A percentile compares a stretch with the other conserved stretches of the same genome.
These are phyloP conservation scores for Brassicogethes aeneus DNA, from an alignment of 2,888 invertebrate species.

Conservation along the genomic window DNA sequence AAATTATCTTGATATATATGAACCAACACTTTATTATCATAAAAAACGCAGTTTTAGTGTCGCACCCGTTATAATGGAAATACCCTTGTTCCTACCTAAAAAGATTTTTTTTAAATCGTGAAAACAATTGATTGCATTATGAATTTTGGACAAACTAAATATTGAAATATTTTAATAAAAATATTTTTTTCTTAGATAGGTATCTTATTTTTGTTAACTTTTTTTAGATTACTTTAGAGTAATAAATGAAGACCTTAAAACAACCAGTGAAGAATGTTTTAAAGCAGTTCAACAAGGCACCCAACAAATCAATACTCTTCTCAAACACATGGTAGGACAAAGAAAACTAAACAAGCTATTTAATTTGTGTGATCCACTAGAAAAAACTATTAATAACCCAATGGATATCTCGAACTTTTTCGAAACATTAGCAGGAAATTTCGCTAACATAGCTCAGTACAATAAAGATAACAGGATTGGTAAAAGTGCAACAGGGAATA, in stretches of 20 bases:
- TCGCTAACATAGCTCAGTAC: slow-evolving; percentile 89
- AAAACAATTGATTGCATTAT: too few relatives aligned
- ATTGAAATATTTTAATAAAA: too few relatives aligned
- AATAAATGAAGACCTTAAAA: slow-evolving; percentile 64
- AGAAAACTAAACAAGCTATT: slow-evolving; percentile 61
- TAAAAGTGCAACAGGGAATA: slow-evolving; percentile 50
- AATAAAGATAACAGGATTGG: slow-evolving; percentile 83
- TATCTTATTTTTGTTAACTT: too few relatives aligned
- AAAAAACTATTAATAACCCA: slow-evolving; percentile 47
- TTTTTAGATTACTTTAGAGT: slow-evolving; percentile 72
- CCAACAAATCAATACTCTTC: slow-evolving; percentile 52
- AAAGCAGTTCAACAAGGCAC: slow-evolving; percentile 56
- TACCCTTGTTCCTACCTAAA: too few relatives aligned
- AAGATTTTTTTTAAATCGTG: too few relatives aligned
- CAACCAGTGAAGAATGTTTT: slow-evolving; percentile 61
- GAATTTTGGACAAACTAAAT: too few relatives aligned
- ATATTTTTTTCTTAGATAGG: too few relatives aligned
- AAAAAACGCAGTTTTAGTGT: too few relatives aligned
- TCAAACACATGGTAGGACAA: slow-evolving; percentile 54
- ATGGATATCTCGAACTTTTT: slow-evolving; percentile 73
- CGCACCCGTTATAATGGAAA: too few relatives aligned
- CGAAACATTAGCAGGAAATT: slow-evolving; percentile 72
- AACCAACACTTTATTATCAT: too few relatives aligned
- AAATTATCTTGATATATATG: too few relatives aligned
- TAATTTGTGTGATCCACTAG: slow-evolving; percentile 67